Percentiles rank a stretch among this genome's conserved stretches.
Conservation (phyloP, 2,113 vertebrate species). For the Petrocephalus microphthalmus region DNA sequence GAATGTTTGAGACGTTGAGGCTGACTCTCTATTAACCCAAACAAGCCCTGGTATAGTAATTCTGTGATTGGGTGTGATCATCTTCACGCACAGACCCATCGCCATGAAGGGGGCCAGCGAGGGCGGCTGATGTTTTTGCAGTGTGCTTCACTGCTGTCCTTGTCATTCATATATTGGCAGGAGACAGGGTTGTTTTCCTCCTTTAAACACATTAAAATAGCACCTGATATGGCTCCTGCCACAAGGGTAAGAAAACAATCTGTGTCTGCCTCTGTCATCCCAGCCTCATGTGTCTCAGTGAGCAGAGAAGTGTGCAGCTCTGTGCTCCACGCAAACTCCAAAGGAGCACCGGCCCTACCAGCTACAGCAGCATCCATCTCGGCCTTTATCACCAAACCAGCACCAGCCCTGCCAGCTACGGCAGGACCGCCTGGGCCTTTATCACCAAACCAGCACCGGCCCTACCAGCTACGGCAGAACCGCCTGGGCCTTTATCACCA, state of each 20-base stretch:
- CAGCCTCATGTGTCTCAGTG: slow-evolving; percentile 58
- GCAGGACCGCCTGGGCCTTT: background rate
- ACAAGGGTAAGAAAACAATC: slow-evolving; percentile 64
- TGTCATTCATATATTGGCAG: slow-evolving; percentile 44
- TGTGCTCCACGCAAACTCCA: slow-evolving; percentile 57
- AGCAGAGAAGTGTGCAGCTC: slow-evolving; percentile 63
- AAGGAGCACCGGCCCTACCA: background rate
- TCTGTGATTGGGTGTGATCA: slow-evolving; percentile 55
- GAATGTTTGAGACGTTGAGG: slow-evolving; percentile 49
- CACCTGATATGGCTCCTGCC: slow-evolving; percentile 60
- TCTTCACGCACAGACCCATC: slow-evolving; percentile 39
- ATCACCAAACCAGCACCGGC: background rate
- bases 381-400: background rate
- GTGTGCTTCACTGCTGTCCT: slow-evolving; percentile 55
- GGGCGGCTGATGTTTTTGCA: slow-evolving; percentile 26
- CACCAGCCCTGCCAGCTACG: background rate
- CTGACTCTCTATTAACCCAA: slow-evolving; percentile 59
- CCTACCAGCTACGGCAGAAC: background rate
- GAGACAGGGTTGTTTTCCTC: slow-evolving; percentile 57
- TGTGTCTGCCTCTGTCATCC: slow-evolving; percentile 52
- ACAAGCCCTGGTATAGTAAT: slow-evolving; percentile 59
- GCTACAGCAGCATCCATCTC: background rate
- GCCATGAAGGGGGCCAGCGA: background rate
- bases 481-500: background rate
- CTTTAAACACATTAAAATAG: slow-evolving; percentile 65